These are phyloP conservation scores for Okapia johnstoni DNA, from an alignment of 2,113 vertebrate genomes.

Conservation along the genomic window DNA sequence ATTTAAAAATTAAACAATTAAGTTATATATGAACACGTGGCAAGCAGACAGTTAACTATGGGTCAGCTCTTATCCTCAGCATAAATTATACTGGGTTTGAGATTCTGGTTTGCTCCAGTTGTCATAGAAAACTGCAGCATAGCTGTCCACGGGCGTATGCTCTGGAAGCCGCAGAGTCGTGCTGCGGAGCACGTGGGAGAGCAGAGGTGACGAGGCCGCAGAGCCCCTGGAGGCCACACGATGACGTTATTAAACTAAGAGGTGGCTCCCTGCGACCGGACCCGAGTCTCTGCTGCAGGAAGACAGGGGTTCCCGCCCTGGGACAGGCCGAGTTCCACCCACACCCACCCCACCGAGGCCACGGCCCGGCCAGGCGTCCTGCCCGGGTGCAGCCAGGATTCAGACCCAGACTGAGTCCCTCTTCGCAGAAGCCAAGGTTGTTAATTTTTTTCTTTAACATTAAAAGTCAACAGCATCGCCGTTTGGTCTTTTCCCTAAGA, in stretches of 20 bases:
- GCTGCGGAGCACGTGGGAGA: background rate
- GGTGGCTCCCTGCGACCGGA: background rate
- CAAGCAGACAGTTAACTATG: slow-evolving; percentile 66
- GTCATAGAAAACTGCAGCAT: slow-evolving; percentile 34
- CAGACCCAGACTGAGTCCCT: background rate
- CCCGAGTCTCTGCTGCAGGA: background rate
- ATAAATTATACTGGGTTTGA: slow-evolving; percentile 59
- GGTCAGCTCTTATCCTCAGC: slow-evolving; percentile 48
- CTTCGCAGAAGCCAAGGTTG: background rate
- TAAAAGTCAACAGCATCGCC: background rate
- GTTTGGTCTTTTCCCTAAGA: background rate
- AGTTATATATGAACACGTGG: slow-evolving; percentile 64
- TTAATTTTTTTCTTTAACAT: background rate
- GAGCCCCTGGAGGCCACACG: background rate
- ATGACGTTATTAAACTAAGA: background rate
- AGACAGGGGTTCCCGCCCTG: background rate
- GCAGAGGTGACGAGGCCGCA: slow-evolving; percentile 9
- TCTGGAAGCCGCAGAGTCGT: slow-evolving; percentile 3
- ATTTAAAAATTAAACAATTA: slow-evolving; percentile 70
- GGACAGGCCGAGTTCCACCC: background rate
- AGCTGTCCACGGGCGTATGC: background rate
- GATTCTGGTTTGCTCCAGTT: background rate
- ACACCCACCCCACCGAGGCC: background rate
- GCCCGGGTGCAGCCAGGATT: background rate
- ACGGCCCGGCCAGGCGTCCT: background rate